Evolutionary conservation across 2,888 invertebrate species (phyloP), one percentile per base, ranked within the genome.

Genomic region (Epinotia demarniana): DNA sequence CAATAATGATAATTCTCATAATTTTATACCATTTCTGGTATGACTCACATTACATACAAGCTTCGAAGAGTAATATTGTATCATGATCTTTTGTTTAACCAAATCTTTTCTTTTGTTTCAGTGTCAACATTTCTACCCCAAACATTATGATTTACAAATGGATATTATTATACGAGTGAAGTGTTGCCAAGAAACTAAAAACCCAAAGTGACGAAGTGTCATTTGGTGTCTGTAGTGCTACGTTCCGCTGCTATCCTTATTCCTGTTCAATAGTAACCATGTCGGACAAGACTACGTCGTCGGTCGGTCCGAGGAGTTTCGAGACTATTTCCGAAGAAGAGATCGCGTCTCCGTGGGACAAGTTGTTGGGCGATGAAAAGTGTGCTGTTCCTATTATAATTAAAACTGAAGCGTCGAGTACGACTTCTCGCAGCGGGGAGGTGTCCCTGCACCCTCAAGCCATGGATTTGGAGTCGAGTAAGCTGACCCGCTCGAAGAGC

Each of bases 81-180:
- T 39, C 16, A 13, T 33, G n/a, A 39, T 2, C 19, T 39, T 6
- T 33, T 57, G 16, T 19, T 33, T 53, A 19, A 60, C 13, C 16
- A 72, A 19, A 39, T 18, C 13, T 78, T 88, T 83, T 87, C 83
- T 83, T 84, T 94, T 93, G 93, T 94, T 94, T 80, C 93, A 93
- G 93, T 94, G 93, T 92, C 93, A 93, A 93, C 92, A 93, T 93
- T 93, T 94, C 91, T 93, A 92, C 86, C 94, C 94, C 90, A 94
- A 94, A 91, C 92, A 93, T 92, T 94, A 94, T 94, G 94, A 94
- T 93, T 93, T 94, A 94, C 94, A 93, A 94, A 94, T 94, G 94
- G 94, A 94, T 94, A 94, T 94, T 94, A 94, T 92, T 93, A 94
- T 94, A 92, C 89, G 94, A 92, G 94, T 94, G 93, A 94, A 94